Evolutionary conservation across 35 echinoderm and acorn worm genomes (phyloP).

Genomic region (Patiria miniata): DNA sequence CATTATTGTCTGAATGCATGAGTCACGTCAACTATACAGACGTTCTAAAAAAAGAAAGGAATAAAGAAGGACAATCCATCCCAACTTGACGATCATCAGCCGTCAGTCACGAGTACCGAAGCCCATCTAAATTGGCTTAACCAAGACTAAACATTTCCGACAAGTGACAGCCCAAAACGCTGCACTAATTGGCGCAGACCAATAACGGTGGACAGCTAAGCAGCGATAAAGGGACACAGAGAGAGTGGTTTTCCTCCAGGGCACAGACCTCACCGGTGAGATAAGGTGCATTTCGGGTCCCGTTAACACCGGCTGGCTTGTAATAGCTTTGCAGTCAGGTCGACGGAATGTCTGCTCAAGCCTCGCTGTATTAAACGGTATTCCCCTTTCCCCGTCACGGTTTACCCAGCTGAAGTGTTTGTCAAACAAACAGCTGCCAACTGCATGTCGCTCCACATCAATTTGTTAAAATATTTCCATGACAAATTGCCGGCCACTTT

Average conservation of each 20-base stretch:
- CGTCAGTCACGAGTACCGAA: constrained; percentile 1
- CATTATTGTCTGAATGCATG: no score
- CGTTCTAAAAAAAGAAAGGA: no score
- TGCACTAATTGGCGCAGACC: constrained; percentile 4
- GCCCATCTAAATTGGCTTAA: constrained; percentile 5
- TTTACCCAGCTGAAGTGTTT: constrained; percentile 2
- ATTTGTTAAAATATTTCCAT: constrained; percentile 23
- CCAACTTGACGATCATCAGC: constrained; percentile 2
- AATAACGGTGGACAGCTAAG: background rate
- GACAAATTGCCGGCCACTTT: constrained; percentile 30
- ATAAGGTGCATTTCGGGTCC: background rate
- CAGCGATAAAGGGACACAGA: constrained; percentile 2
- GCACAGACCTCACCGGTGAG: background rate
- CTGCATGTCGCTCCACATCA: background rate
- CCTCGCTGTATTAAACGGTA: background rate
- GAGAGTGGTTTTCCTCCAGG: background rate
- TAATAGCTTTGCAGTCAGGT: background rate
- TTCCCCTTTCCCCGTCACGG: background rate
- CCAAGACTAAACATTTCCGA: constrained; percentile 31
- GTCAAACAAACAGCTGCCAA: constrained; percentile 22
- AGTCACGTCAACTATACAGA: no score
- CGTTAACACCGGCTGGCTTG: background rate
- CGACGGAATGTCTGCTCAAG: background rate
- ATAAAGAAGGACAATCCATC: background rate
- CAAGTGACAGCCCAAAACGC: constrained; percentile 3